These are phyloP conservation scores for Bellardia pandia DNA, from an alignment of 2,888 invertebrate species.

Conservation along the genomic window DNA sequence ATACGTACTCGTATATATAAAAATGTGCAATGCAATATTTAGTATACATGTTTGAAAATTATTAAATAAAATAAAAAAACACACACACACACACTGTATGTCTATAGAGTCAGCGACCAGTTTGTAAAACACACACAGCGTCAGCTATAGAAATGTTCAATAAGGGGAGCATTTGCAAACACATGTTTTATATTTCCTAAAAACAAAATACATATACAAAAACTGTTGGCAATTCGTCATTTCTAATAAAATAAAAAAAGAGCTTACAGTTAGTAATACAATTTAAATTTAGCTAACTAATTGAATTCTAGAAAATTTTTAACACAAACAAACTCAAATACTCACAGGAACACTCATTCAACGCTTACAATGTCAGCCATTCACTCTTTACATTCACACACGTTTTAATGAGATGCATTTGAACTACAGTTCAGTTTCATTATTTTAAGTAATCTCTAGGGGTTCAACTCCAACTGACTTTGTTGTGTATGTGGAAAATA, in stretches of 20 bases:
- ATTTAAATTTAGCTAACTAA: constrained; percentile 6
- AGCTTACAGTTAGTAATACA: background rate
- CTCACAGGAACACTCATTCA: background rate
- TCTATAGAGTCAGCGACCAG: constrained; percentile 27
- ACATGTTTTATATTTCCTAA: constrained; percentile 21
- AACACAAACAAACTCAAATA: background rate
- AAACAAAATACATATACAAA: background rate
- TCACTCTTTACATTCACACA: background rate
- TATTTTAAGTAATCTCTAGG: constrained; percentile 35
- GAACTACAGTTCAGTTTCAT: constrained; percentile 14
- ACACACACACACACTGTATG: no score
- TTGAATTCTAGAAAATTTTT: background rate
- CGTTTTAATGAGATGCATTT: background rate
- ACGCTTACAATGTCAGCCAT: background rate
- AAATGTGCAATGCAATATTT: constrained; percentile 38
- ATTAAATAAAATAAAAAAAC: background rate
- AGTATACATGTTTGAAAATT: background rate
- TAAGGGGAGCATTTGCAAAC: constrained; percentile 12
- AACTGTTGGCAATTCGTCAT: constrained; percentile 31
- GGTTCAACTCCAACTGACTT: background rate
- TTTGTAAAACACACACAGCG: background rate
- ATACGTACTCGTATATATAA: no score
- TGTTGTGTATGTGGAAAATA: background rate
- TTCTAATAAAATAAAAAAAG: constrained; percentile 37
- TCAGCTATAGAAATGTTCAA: background rate